Conservation (phyloP, 2,888 invertebrate genomes). For the Cryptocheilus praepositus region DNA sequence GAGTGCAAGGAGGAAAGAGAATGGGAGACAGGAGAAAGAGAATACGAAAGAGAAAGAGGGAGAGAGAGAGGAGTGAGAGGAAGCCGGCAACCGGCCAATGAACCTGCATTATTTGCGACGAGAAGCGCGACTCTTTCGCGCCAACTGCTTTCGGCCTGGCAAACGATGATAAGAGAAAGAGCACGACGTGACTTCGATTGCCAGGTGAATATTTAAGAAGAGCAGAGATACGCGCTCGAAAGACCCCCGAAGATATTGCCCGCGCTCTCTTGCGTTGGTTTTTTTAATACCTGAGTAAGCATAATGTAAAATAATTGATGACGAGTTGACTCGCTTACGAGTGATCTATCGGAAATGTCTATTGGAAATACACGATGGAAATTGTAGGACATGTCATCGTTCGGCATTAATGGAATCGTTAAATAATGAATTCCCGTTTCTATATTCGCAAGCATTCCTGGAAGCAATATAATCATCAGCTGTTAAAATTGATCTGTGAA, state of each 20-base stretch:
- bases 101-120: slow-evolving; percentile 56
- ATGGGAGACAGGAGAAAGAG: slow-evolving; percentile 8
- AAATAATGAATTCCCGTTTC: neutral
- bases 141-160: slow-evolving; percentile 37
- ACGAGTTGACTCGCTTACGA: too few species aligned
- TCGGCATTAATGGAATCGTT: neutral
- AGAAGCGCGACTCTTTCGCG: slow-evolving; percentile 51
- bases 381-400: too few species aligned
- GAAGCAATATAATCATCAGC: neutral
- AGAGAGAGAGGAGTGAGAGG: slow-evolving; percentile 15
- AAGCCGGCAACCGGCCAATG: slow-evolving; percentile 46
- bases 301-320: too few species aligned
- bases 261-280: too few species aligned
- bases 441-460: neutral
- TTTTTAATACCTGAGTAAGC: too few species aligned
- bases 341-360: too few species aligned
- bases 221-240: too few species aligned
- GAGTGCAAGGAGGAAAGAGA: slow-evolving; percentile 33
- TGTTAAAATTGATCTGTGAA: slow-evolving; percentile 9
- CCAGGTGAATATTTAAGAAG: too few species aligned
- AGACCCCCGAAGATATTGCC: too few species aligned
- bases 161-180: too few species aligned
- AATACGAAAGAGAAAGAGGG: slow-evolving; percentile 1
- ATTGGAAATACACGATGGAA: too few species aligned
- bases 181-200: too few species aligned